phyloP scores from a whole-genome alignment of 2,113 vertebrate genomes.

The Trogon melanurus region DNA sequence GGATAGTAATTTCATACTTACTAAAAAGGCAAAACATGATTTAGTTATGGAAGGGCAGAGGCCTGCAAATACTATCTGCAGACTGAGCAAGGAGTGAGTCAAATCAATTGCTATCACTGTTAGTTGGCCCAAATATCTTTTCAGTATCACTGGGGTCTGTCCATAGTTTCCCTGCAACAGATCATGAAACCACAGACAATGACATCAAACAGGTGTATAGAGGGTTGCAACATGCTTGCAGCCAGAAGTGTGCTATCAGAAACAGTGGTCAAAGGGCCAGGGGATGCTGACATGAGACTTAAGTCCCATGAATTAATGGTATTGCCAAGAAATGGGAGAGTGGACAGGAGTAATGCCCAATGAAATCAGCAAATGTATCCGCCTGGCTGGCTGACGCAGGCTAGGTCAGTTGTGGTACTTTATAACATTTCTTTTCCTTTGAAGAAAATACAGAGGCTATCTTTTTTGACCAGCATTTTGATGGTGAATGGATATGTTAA shows the following conservation, averaged over 20 bases:
- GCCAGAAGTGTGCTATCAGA: not conserved
- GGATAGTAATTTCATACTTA: not conserved
- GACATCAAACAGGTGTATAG: rapidly evolving
- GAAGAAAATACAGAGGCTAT: not conserved
- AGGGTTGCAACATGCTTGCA: not conserved
- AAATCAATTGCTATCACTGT: not conserved
- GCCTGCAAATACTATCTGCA: not conserved
- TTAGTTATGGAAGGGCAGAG: not conserved
- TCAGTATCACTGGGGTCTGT: not conserved
- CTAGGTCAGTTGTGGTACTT: not conserved
- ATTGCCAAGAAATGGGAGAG: not conserved
- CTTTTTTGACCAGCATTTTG: not conserved
- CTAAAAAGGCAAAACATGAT: not conserved
- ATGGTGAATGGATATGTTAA: not conserved
- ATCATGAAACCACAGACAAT: not conserved
- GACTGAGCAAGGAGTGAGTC: not conserved
- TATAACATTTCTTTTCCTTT: not conserved
- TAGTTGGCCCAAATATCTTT: not conserved
- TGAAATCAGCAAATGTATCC: not conserved
- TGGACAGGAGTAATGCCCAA: not conserved
- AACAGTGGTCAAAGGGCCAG: not conserved
- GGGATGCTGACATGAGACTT: not conserved
- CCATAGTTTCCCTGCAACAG: not conserved
- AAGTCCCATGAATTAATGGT: not conserved
- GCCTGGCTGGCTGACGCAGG: not conserved